Base-by-base conservation (phyloP, 2,113 vertebrate species). In the Tylochromis polylepis region DNA sequence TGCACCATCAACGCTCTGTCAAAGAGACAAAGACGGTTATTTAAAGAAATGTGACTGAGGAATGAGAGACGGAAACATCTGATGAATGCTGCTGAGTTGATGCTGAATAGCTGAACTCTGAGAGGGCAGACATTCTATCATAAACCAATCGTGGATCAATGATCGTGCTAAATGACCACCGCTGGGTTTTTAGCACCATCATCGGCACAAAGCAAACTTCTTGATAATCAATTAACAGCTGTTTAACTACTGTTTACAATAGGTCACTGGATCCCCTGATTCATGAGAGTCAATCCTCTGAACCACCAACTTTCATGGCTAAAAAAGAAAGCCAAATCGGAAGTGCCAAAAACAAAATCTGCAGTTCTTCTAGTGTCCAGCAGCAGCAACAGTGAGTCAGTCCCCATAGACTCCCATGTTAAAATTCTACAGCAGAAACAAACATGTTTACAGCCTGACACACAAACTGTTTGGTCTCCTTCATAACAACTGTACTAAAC, bases 1-100 rank as follows among this genome's bases (percentile, higher is more conserved):
- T 11, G 31, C 60, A 56, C 83, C 84, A 1, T 96, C 95, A 0
- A 67, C 27, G 9, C 34, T 85, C 93, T 95, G 93, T 70, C 31
- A 58, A 51, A 81, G 15, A 41, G 20, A 62, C 46, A 55, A 43
- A 57, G 46, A n/a, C 2, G 6, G 24, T 51, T 20, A 53, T 31
- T 77, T 3, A 77, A 31, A 31, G 16, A 77, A 77, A 51, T 8
- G 22, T 0, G 38, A 43, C 16, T 20, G 56, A 24, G n/a, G 22
- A 58, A 27, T 15, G 22, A 57, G 22, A 3, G 22, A 24, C 5
- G 6, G 8, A 27, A 58, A 9, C 59, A n/a, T 12, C 6, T 12
- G 36, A 38, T 0, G n/a, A n/a, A n/a, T n/a, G n/a, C n/a, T n/a
- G n/a, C n/a, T n/a, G 20, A 65, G 60, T 4, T 65, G 36, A 70